Evolutionary conservation across 2,113 vertebrate genomes (phyloP), one percentile per base, ranked within the genome.

Genomic region (Cichladusa arquata): DNA sequence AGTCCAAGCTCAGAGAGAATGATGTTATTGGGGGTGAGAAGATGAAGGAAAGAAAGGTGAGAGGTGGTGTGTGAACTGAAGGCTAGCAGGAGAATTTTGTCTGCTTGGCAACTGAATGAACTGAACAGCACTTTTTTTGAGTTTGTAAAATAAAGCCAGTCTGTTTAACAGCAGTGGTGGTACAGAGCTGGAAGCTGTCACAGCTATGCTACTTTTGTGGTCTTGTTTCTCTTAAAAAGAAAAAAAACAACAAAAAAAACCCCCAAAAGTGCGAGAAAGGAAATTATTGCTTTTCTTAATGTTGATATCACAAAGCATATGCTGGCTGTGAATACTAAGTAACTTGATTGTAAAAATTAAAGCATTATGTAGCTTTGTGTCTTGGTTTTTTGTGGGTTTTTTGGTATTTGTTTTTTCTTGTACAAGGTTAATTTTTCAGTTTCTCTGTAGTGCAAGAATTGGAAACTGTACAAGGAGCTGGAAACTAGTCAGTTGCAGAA

Each of bases 361-460:
- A 78, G n/a, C 0, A n/a, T 22, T 50, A 31, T 8, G 9, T 42
- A 67, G 22, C 7, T 78, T 81, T 58, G 6, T n/a, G 26, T 26
- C 2, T 0, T 9, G 3, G 3, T 6, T 66, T 71, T 54, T n/a
- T 14, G n/a, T 26, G 8, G 6, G 0, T 26, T 24, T 47, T 48
- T 31, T 9, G 3, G 6, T 20, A 14, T 18, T n/a, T 25, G 4
- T 19, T 67, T 34, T 23, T 64, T 65, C 34, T 47, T n/a, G 4
- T 42, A 40, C 2, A 36, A 42, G 8, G 53, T 5, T 69, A 25
- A 14, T 65, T 42, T 81, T 86, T 73, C 6, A 62, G 24, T 72
- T 72, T 40, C 12, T 64, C 14, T 44, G 5, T 25, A 19, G 5
- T 23, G 6, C 28, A 26, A 90, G 40, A 74, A 40, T 19, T 65